phyloP scores from a whole-genome alignment of 2,113 vertebrate species.

The Aviceda subcristata region DNA sequence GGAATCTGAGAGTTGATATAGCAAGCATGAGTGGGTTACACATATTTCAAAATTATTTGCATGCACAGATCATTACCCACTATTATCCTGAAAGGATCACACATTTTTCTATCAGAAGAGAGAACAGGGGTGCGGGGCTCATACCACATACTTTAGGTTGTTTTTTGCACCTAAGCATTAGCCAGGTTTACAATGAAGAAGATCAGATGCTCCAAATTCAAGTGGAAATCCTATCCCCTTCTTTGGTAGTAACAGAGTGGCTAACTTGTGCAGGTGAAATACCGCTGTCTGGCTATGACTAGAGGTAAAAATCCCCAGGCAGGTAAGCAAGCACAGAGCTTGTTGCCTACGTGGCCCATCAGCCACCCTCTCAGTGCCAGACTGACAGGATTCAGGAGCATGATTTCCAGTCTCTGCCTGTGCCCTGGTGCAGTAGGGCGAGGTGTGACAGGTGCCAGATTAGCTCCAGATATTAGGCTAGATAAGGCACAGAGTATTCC shows the following conservation, averaged over 20 bases:
- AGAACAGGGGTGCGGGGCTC: fast-evolving
- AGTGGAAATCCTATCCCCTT: neutral
- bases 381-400: neutral
- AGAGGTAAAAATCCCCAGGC: neutral
- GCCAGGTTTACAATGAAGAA: neutral
- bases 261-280: neutral
- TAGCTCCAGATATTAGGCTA: neutral
- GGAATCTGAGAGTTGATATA: neutral
- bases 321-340: neutral
- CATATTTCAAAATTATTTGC: neutral
- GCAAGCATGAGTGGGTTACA: neutral
- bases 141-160: neutral
- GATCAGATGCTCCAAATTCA: neutral
- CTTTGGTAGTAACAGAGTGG: neutral
- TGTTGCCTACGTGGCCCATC: neutral
- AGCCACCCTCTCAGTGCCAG: neutral
- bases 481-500: neutral
- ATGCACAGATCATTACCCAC: neutral
- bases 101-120: neutral
- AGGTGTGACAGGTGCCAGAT: neutral
- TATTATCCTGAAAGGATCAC: neutral
- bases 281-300: neutral
- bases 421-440: no score
- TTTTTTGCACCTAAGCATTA: neutral
- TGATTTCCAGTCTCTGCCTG: neutral